Evolutionary conservation across 2,888 invertebrate species (phyloP).

Genomic region (Athalia rosae): DNA sequence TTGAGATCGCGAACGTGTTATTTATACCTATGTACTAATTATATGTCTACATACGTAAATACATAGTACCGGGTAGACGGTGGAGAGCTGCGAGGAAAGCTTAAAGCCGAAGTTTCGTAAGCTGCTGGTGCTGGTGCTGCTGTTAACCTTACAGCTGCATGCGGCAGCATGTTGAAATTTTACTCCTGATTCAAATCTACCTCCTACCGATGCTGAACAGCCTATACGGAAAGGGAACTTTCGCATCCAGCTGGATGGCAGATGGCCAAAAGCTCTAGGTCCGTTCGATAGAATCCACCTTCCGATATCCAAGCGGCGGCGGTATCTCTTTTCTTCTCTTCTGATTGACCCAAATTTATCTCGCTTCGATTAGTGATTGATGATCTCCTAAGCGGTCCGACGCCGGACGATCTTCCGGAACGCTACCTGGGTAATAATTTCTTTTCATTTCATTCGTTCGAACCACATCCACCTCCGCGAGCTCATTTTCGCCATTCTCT

Average conservation of each 20-base stretch:
- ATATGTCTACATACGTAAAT: background rate
- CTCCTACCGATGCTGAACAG: background rate
- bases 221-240: background rate
- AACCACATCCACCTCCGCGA: too few species aligned
- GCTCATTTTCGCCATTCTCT: too few species aligned
- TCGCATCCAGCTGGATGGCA: conserved; percentile 20
- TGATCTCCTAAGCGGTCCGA: conserved; percentile 30
- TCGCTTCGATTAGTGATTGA: conserved; percentile 10
- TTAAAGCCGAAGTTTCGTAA: conserved; percentile 24
- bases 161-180: background rate
- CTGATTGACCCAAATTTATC: conserved; percentile 42
- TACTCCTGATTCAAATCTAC: background rate
- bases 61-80: conserved; percentile 26
- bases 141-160: too few species aligned
- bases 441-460: background rate
- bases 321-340: conserved; percentile 9
- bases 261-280: conserved; percentile 25
- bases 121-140: background rate
- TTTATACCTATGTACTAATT: conserved; percentile 3
- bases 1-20: conserved; percentile 11
- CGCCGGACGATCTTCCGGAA: background rate
- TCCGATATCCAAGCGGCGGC: conserved; percentile 19
- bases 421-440: background rate
- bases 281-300: conserved; percentile 35
- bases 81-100: conserved; percentile 27